phyloP scores from a whole-genome alignment of 2,888 invertebrate genomes.

The Ichneumoninae sp. region DNA sequence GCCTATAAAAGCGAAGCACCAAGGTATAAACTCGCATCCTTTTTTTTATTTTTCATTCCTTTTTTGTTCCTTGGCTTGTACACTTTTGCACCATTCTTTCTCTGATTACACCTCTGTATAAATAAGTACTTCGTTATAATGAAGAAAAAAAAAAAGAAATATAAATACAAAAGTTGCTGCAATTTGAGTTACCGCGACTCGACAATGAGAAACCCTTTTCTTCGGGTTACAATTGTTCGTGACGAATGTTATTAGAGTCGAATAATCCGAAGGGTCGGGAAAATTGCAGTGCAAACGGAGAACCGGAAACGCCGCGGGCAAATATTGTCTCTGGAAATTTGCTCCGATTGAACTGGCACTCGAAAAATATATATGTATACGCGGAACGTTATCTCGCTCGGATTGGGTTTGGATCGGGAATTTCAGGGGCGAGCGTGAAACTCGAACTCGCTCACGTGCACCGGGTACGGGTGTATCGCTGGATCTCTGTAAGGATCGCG shows the following conservation, averaged over 20 bases:
- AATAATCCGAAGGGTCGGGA: not conserved
- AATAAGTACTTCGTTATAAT: not conserved
- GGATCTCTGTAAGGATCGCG: slow-evolving; percentile 41
- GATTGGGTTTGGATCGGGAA: slow-evolving; percentile 19
- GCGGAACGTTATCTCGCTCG: not conserved
- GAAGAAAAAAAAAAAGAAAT: not conserved
- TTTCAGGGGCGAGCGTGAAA: slow-evolving; percentile 20
- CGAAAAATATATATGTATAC: not conserved
- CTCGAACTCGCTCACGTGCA: not conserved
- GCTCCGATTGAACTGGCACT: not conserved
- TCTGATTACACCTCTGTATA: slow-evolving; percentile 21
- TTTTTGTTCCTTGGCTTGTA: not conserved
- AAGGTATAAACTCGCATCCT: slow-evolving; percentile 6
- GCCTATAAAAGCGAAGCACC: slow-evolving; percentile 4
- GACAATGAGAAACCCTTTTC: slow-evolving; percentile 11
- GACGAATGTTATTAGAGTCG: not conserved
- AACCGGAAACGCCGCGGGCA: not conserved
- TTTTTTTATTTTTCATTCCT: not conserved
- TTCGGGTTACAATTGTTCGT: not conserved
- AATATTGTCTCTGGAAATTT: slow-evolving; percentile 41
- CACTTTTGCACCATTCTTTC: slow-evolving; percentile 28
- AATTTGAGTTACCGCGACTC: not conserved
- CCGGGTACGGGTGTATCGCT: slow-evolving; percentile 14
- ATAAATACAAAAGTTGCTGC: slow-evolving; percentile 3
- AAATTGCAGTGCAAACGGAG: not conserved